Conservation (phyloP, 30 jellyfish, hydroid and myxozoan genomes). For the Turritopsis rubra region DNA sequence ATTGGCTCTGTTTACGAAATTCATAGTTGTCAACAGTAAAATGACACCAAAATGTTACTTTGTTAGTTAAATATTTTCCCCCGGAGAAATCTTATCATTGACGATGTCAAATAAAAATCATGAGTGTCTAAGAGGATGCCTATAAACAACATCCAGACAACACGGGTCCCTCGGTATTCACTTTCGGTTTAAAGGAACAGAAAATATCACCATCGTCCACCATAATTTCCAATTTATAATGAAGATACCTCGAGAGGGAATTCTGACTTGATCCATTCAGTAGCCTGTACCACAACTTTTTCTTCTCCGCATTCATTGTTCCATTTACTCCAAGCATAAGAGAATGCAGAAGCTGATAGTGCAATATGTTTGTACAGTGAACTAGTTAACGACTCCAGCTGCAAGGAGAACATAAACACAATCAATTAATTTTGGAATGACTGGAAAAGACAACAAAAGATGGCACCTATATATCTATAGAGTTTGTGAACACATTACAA, state of each 20-base stretch:
- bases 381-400: conserved; percentile 48
- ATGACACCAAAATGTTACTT: no score
- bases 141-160: no score
- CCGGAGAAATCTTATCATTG: no score
- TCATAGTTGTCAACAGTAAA: no score
- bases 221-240: neutral
- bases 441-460: neutral
- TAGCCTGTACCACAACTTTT: conserved; percentile 71
- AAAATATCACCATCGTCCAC: neutral
- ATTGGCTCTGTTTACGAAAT: no score
- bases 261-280: conserved; percentile 55
- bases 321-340: conserved; percentile 93
- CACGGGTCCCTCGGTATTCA: no score
- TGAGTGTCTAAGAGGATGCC: no score
- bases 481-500: no score
- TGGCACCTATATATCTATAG: neutral
- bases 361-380: conserved; percentile 67
- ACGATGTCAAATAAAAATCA: no score
- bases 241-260: conserved; percentile 23
- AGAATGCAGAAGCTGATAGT: conserved; percentile 64
- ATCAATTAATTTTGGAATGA: neutral
- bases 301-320: conserved; percentile 54
- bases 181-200: no score
- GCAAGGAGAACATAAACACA: neutral
- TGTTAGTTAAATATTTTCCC: no score